Percentiles rank a stretch among this genome's conserved stretches.
phyloP scores from a whole-genome alignment of 2,113 vertebrate genomes.

The Paracanthobrama guichenoti region DNA sequence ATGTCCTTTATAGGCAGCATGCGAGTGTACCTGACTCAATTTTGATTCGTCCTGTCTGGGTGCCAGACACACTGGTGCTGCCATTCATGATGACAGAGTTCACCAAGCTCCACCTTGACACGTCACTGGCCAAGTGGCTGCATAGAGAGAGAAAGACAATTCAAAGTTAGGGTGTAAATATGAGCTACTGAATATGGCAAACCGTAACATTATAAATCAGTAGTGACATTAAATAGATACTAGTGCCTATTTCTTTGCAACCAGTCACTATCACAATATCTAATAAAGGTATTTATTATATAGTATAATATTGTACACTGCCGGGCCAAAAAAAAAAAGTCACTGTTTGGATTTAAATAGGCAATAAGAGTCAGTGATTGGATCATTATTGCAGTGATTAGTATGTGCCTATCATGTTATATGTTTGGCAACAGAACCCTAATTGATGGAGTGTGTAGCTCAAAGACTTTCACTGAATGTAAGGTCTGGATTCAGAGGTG shows the following conservation, averaged over 20 bases:
- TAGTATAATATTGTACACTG: neutral
- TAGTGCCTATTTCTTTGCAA: neutral
- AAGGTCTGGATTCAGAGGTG: no score
- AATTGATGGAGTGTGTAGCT: no score
- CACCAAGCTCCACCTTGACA: conserved; percentile 48
- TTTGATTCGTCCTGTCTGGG: conserved; percentile 65
- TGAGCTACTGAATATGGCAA: neutral
- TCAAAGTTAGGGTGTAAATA: neutral
- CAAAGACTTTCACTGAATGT: no score
- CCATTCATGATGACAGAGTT: conserved; percentile 74
- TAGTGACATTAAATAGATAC: neutral
- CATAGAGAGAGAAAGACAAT: neutral
- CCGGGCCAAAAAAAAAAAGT: no score
- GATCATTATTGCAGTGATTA: no score
- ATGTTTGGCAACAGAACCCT: no score
- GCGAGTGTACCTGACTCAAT: conserved; percentile 60
- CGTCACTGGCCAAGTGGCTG: conserved; percentile 31
- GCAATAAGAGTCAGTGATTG: no score
- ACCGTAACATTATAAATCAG: neutral
- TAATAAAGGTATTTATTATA: neutral
- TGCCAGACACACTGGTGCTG: conserved; percentile 66
- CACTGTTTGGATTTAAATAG: no score
- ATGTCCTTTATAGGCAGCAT: neutral
- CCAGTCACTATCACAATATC: neutral
- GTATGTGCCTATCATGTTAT: no score